Percentiles rank a stretch among this genome's conserved stretches.
Evolutionary conservation across 2,888 invertebrate genomes (phyloP).

Genomic region (Opisthograptis luteolata): DNA sequence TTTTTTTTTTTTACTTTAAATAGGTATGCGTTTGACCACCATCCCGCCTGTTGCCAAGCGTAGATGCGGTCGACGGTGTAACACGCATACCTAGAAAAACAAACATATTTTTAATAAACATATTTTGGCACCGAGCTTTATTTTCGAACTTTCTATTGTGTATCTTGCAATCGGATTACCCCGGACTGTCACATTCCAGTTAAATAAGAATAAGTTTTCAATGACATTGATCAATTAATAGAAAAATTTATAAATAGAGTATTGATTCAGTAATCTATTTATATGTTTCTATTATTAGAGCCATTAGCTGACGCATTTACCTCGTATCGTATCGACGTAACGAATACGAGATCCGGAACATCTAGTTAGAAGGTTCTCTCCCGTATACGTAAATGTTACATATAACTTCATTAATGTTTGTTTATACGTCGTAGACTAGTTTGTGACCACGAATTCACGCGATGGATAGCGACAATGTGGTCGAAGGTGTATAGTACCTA

Average conservation of each 20-base stretch:
- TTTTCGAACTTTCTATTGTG: background rate
- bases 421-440: too few relatives aligned
- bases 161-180: too few relatives aligned
- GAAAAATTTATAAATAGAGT: too few relatives aligned
- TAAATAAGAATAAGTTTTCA: background rate
- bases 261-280: background rate
- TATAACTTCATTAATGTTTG: background rate
- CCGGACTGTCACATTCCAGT: background rate
- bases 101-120: too few relatives aligned
- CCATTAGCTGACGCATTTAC: constrained; percentile 8
- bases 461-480: too few relatives aligned
- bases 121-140: background rate
- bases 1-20: too few relatives aligned
- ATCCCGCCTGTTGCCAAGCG: too few relatives aligned
- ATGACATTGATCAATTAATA: background rate
- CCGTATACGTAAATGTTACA: constrained; percentile 1
- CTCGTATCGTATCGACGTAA: constrained; percentile 10
- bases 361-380: constrained; percentile 18
- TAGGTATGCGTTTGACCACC: too few relatives aligned
- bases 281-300: background rate
- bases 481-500: too few relatives aligned
- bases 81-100: too few relatives aligned
- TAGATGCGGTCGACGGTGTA: too few relatives aligned
- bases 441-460: too few relatives aligned
- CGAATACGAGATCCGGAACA: constrained; percentile 10